A percentile compares a stretch with the other conserved stretches of the same genome.
Evolutionary conservation across 2,888 invertebrate genomes (phyloP).

Genomic region (Thecophora atra): DNA sequence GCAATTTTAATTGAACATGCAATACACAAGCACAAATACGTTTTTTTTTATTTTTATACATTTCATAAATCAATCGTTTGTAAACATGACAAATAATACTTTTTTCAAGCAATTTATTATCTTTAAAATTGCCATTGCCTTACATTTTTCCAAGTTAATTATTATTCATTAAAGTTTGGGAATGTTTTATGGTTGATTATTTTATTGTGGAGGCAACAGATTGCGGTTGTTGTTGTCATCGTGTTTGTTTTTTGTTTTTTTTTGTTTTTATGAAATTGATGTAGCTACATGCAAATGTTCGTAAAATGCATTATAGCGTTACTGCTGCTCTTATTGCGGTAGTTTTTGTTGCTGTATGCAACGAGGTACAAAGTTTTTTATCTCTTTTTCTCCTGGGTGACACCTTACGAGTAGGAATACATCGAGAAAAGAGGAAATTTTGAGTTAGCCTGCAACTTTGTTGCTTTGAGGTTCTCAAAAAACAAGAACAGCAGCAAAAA

Average conservation of each 20-base stretch:
- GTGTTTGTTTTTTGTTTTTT: background rate
- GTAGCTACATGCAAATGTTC: too few relatives aligned
- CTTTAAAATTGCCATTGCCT: background rate
- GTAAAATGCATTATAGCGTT: too few relatives aligned
- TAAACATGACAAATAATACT: background rate
- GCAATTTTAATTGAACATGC: too few relatives aligned
- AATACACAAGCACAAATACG: too few relatives aligned
- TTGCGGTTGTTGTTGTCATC: background rate
- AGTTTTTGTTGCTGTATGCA: too few relatives aligned
- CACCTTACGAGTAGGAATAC: too few relatives aligned
- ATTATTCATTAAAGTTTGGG: slow-evolving; percentile 31
- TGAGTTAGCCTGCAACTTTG: background rate
- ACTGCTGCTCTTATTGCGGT: too few relatives aligned
- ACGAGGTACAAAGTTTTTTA: too few relatives aligned
- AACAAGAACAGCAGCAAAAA: background rate
- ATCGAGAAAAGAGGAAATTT: background rate
- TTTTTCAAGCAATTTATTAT: background rate
- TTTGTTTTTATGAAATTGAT: too few relatives aligned
- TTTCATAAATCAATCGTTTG: slow-evolving; percentile 14
- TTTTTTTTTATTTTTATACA: too few relatives aligned
- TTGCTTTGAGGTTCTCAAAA: background rate
- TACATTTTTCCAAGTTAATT: slow-evolving; percentile 19
- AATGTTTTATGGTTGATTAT: slow-evolving; percentile 27
- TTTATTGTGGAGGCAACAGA: slow-evolving; percentile 4
- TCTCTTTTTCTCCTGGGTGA: too few relatives aligned